Evolutionary conservation across 2,797 vertebrate species (phyloP), one percentile per base, ranked within the genome.

Genomic region (Spinibarbus caldwelli): DNA sequence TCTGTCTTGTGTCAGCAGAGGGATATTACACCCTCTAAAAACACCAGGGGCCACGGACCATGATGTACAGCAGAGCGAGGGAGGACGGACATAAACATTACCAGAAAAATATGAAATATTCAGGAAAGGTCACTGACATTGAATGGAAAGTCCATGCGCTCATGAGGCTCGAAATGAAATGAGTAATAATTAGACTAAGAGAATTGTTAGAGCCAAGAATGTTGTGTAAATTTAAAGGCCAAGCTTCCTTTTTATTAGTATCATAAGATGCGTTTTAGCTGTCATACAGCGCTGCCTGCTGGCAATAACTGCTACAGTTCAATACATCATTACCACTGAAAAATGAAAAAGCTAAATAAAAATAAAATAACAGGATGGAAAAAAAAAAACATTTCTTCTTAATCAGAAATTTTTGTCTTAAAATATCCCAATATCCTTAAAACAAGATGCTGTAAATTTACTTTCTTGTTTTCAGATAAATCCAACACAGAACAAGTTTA

Each of bases 221-320:
- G 23, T 31, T 47, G 26, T 34, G 4, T 31, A 21, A 29, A 14
- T 36, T 31, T 43, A 21, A 62, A 73, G 7, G 38, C 21, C 38
- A 82, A 7, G 11, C 4, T 17, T 9, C 15, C 19, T 6, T 75
- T 47, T 21, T 19, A 36, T 26, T 17, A 26, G 8, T 1, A 8
- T 38, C 7, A 21, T 26, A 19, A 57, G 15, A 67, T 52, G 29
- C 34, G 67, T 17, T 59, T 26, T 29, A 12, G 47, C 14, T 12
- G 47, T 71, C 23, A 41, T 41, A 77, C 10, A 78, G 73, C 36
- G 47, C 73, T 52, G 17, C 47, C 82, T 84, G 72, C 62, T 84
- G 82, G 72, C n/a, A 14, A 77, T 26, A 52, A 6, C 29, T 49
- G 54, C 1, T 7, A 34, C 36, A 82, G 57, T 29, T n/a, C n/a